These are phyloP conservation scores for Myiozetetes cayanensis DNA, from an alignment of 2,113 vertebrate species.

Conservation along the genomic window DNA sequence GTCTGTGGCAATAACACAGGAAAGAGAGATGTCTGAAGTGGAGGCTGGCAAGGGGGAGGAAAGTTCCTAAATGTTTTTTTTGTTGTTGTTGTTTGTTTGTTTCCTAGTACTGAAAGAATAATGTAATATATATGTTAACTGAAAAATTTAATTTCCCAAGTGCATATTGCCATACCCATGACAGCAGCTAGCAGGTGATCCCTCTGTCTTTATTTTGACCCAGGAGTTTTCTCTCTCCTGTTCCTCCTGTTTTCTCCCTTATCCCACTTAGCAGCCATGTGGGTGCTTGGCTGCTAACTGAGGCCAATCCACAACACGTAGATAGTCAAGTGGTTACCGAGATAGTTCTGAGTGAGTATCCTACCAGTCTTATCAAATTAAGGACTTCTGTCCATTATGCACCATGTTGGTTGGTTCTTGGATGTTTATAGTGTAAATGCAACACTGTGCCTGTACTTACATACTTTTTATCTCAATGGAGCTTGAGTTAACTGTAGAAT, in stretches of 20 bases:
- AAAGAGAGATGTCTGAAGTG: not conserved
- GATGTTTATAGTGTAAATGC: not conserved
- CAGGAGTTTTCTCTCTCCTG: not conserved
- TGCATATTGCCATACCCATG: not conserved
- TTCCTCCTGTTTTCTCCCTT: not conserved
- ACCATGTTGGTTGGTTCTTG: rapidly evolving
- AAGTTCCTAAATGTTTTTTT: not conserved
- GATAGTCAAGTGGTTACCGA: not conserved
- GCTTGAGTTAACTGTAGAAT: not conserved
- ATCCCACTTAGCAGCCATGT: rapidly evolving
- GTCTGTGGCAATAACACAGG: not conserved
- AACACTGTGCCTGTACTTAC: rapidly evolving
- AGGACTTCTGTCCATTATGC: not conserved
- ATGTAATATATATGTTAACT: not conserved
- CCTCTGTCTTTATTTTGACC: not conserved
- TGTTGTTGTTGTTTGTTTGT: too few relatives aligned
- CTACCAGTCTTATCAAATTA: not conserved
- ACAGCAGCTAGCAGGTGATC: not conserved
- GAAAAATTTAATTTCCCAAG: not conserved
- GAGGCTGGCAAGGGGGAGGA: not conserved
- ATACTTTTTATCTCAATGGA: not conserved
- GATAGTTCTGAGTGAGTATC: not conserved
- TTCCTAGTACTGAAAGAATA: not conserved
- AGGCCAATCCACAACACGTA: not conserved
- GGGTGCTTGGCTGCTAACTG: not conserved